phyloP scores from a whole-genome alignment of 2,888 invertebrate species.

The Brenthis ino region DNA sequence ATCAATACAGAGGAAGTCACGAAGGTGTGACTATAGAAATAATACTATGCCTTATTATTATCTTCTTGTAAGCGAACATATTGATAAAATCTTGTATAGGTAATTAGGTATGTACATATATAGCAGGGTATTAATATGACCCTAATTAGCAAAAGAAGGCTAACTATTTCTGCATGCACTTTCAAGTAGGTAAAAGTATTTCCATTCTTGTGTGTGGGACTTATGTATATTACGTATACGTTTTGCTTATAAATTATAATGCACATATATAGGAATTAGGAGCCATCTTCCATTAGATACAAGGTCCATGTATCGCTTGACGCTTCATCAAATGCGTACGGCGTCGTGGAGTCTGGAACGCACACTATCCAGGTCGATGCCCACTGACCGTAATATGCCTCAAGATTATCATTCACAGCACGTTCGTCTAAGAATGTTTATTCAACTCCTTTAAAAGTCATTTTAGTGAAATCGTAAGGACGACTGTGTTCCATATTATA shows the following conservation, averaged over 20 bases:
- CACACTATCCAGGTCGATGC: constrained; percentile 59
- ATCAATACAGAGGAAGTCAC: too few relatives aligned
- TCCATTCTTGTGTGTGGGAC: neutral
- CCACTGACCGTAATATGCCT: constrained; percentile 55
- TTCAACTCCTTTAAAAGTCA: constrained; percentile 20
- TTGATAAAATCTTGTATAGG: too few relatives aligned
- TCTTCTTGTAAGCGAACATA: too few relatives aligned
- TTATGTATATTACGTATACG: neutral
- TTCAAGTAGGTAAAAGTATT: too few relatives aligned
- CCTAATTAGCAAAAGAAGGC: too few relatives aligned
- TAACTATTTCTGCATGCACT: too few relatives aligned
- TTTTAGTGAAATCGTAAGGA: constrained; percentile 9
- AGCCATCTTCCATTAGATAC: constrained; percentile 35
- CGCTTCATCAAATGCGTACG: constrained; percentile 45
- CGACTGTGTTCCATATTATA: neutral
- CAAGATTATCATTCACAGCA: constrained; percentile 43
- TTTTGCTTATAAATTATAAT: neutral
- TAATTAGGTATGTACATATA: too few relatives aligned
- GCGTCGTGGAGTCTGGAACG: constrained; percentile 62
- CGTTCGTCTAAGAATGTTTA: constrained; percentile 35
- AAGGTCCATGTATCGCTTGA: constrained; percentile 35
- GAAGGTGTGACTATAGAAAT: too few relatives aligned
- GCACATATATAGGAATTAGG: constrained; percentile 19
- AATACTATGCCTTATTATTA: too few relatives aligned
- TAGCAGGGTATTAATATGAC: too few relatives aligned